Percentiles rank a stretch among this genome's conserved stretches.
These are phyloP conservation scores for Micromussa lordhowensis DNA, from an alignment of 92 coral and sea anemone genomes.

Conservation along the genomic window DNA sequence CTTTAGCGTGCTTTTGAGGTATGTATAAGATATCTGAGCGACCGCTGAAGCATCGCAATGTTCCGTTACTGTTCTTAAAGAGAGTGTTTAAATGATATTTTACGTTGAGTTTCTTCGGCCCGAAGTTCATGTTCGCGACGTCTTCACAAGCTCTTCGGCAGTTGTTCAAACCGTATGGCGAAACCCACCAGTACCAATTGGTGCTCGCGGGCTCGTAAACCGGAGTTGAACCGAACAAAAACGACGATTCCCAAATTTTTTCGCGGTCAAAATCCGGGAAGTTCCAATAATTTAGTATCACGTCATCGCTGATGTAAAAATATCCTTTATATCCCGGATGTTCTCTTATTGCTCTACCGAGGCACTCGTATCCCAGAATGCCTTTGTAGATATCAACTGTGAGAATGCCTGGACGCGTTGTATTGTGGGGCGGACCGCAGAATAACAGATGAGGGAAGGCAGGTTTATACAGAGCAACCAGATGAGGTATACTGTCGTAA, in stretches of 20 bases:
- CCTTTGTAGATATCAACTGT: constrained; percentile 76
- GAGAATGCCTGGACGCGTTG: constrained; percentile 58
- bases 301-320: constrained; percentile 90
- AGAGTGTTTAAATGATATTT: constrained; percentile 36
- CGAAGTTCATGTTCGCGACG: constrained; percentile 55
- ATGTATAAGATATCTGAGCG: constrained; percentile 79
- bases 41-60: constrained; percentile 81
- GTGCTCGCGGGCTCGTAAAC: constrained; percentile 59
- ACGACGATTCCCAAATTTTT: constrained; percentile 80
- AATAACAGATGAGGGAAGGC: constrained; percentile 74
- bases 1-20: constrained; percentile 69
- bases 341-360: constrained; percentile 78
- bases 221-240: constrained; percentile 47
- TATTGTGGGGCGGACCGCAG: constrained; percentile 79
- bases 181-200: constrained; percentile 96
- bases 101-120: constrained; percentile 19
- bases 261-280: constrained; percentile 69
- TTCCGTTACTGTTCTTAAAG: constrained; percentile 64
- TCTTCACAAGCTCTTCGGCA: constrained; percentile 86
- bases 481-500: constrained; percentile 78
- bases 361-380: constrained; percentile 88
- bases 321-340: constrained; percentile 91
- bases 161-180: constrained; percentile 75
- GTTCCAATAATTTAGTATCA: constrained; percentile 87
- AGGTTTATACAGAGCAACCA: constrained; percentile 72